phyloP scores from a whole-genome alignment of 2,797 vertebrate species.

The Galagoides demidoff region DNA sequence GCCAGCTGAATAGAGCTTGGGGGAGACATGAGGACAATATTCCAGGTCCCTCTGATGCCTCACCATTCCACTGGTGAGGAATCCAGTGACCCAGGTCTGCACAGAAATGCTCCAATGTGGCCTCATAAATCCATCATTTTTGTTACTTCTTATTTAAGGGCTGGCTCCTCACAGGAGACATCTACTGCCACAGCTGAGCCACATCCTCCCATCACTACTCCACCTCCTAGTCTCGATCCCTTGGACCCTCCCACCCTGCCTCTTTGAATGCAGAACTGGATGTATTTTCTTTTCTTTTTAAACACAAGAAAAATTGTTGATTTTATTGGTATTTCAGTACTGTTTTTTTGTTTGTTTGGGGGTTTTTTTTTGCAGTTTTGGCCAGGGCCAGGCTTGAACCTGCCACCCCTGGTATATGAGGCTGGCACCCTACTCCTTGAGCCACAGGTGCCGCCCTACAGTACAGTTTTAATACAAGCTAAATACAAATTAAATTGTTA shows the following conservation, averaged over 20 bases:
- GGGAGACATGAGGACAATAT: not conserved
- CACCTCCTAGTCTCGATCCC: not conserved
- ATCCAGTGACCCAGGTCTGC: not conserved
- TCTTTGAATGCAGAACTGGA: not conserved
- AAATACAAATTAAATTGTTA: constrained; percentile 53
- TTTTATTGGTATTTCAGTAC: too few relatives aligned
- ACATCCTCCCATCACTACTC: rapidly evolving
- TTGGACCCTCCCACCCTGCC: not conserved
- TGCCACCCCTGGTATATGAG: too few relatives aligned
- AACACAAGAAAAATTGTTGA: too few relatives aligned
- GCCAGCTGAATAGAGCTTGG: too few relatives aligned
- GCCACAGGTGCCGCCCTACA: not conserved
- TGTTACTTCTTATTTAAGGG: not conserved
- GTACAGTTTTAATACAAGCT: constrained; percentile 12
- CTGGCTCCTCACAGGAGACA: not conserved
- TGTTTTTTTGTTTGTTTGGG: too few relatives aligned
- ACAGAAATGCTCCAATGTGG: not conserved
- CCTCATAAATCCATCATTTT: not conserved
- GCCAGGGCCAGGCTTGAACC: too few relatives aligned
- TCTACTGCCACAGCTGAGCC: too few relatives aligned
- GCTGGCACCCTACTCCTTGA: too few relatives aligned
- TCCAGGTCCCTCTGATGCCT: not conserved
- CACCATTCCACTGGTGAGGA: not conserved
- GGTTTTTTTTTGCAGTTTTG: too few relatives aligned
- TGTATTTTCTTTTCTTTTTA: too few relatives aligned